These are phyloP conservation scores for Cygnus buccinator DNA, from an alignment of 2,113 vertebrate species.

Conservation along the genomic window DNA sequence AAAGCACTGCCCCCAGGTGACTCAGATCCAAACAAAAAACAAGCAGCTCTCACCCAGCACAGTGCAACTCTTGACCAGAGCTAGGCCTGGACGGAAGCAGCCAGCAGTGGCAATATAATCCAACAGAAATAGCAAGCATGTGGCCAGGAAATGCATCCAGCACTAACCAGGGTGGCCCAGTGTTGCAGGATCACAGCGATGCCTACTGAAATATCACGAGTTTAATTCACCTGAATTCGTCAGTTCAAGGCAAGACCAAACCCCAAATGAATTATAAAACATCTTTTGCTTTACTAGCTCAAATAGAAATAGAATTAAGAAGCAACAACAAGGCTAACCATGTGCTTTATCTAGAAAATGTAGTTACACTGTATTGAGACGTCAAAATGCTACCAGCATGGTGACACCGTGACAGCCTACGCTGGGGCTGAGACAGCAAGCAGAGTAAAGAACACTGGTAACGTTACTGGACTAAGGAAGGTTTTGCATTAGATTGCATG, in stretches of 20 bases:
- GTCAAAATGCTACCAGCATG: neutral
- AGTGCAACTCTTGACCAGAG: neutral
- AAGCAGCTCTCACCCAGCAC: neutral
- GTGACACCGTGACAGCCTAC: neutral
- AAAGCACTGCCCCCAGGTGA: neutral
- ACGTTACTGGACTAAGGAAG: fast-evolving
- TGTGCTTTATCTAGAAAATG: slow-evolving; percentile 25
- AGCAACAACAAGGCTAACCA: slow-evolving; percentile 15
- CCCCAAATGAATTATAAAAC: slow-evolving; percentile 36
- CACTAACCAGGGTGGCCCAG: fast-evolving
- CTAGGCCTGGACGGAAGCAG: neutral
- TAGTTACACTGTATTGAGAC: neutral
- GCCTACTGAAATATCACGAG: slow-evolving; percentile 17
- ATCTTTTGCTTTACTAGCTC: slow-evolving; percentile 47
- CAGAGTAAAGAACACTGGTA: neutral
- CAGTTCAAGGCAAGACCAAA: slow-evolving; percentile 26
- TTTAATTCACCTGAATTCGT: neutral
- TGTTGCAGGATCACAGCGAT: neutral
- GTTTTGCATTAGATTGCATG: neutral
- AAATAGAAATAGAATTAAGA: slow-evolving; percentile 50
- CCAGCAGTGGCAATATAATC: neutral
- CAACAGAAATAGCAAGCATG: neutral
- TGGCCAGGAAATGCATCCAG: neutral
- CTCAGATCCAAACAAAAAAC: neutral
- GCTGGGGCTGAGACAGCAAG: neutral